A percentile compares a stretch with the other conserved stretches of the same genome.
Conservation (phyloP, 2,113 vertebrate species). For the Odontesthes bonariensis region DNA sequence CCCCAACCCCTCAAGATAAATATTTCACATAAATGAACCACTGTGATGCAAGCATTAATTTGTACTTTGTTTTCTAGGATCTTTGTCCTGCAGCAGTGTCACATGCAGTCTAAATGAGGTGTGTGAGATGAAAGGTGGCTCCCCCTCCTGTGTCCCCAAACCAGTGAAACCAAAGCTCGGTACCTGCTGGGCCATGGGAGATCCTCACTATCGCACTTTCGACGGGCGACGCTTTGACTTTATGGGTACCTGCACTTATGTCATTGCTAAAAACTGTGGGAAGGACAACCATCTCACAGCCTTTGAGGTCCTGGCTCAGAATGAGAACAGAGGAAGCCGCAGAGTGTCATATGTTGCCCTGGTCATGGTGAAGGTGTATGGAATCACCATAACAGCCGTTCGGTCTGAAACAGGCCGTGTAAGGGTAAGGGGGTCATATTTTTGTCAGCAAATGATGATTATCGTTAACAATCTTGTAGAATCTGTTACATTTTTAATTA, state of each 20-base stretch:
- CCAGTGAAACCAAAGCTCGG: conserved; percentile 26
- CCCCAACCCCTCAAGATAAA: not conserved
- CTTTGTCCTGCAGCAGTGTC: conserved; percentile 44
- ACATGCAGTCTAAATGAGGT: conserved; percentile 60
- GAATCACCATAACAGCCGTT: conserved; percentile 63
- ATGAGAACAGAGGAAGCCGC: conserved; percentile 79
- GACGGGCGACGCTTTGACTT: conserved; percentile 76
- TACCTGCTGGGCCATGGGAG: conserved; percentile 77
- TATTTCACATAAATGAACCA: not conserved
- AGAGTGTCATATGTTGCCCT: conserved; percentile 80
- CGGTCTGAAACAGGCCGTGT: conserved; percentile 78
- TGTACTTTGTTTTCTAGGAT: not conserved
- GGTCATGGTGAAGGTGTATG: conserved; percentile 81
- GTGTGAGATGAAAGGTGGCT: conserved; percentile 56
- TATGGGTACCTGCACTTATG: conserved; percentile 82
- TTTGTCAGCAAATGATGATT: conserved; percentile 3
- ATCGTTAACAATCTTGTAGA: not conserved
- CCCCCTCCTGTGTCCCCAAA: conserved; percentile 65
- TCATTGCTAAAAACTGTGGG: conserved; percentile 73
- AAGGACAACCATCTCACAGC: conserved; percentile 47
- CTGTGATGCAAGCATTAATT: not conserved
- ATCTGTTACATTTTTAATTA: not conserved
- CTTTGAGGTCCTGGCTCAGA: conserved; percentile 76
- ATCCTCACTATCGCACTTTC: conserved; percentile 81
- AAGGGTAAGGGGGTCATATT: conserved; percentile 74